Evolutionary conservation across 2,797 vertebrate species (phyloP).

Genomic region (Buceros bicornis): DNA sequence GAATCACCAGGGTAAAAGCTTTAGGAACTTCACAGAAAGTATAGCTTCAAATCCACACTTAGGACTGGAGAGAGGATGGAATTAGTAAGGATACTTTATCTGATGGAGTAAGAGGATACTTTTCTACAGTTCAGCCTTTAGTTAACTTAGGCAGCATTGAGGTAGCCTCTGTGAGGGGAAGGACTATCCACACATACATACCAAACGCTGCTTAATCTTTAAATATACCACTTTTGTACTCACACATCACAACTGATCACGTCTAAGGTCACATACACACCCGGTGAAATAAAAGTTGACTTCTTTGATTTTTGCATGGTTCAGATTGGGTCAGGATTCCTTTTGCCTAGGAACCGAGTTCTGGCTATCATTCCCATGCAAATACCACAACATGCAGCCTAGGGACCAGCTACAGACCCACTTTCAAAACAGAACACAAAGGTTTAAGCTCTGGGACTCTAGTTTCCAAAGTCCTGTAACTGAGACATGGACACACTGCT

Average conservation of each 20-base stretch:
- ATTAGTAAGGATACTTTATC: not conserved
- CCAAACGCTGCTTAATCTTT: not conserved
- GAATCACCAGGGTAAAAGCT: not conserved
- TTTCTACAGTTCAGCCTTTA: not conserved
- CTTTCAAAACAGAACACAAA: not conserved
- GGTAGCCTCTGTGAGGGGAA: not conserved
- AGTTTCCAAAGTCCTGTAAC: not conserved
- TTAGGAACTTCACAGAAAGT: not conserved
- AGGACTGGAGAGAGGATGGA: not conserved
- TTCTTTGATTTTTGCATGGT: not conserved
- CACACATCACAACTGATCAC: not conserved
- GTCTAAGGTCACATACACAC: not conserved
- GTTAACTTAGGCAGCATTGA: not conserved
- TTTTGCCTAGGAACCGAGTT: not conserved
- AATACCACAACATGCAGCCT: rapidly evolving
- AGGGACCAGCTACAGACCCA: rapidly evolving
- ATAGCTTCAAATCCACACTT: not conserved
- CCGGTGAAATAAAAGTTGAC: not conserved
- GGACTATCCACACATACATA: not conserved
- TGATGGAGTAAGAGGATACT: not conserved
- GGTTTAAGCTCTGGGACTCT: not conserved
- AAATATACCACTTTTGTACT: not conserved
- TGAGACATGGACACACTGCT: not conserved
- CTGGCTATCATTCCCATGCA: not conserved
- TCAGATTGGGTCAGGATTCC: not conserved